Evolutionary conservation across 2,797 vertebrate species (phyloP).

Genomic region (Peromyscus melanophrys): DNA sequence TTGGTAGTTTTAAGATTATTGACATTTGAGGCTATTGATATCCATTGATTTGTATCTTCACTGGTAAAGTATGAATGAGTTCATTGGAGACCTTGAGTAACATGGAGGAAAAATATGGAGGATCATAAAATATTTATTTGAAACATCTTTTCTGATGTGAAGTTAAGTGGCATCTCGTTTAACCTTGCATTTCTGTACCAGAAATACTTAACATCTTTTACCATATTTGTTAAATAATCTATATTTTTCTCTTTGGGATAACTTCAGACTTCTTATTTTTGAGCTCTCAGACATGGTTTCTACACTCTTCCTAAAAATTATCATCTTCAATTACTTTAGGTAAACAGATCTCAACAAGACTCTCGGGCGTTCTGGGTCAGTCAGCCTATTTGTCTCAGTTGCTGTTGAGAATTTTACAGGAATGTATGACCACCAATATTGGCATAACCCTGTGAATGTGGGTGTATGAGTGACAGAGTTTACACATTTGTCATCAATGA

Average conservation of each 20-base stretch:
- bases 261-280: slow-evolving; percentile 43
- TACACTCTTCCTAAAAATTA: slow-evolving; percentile 11
- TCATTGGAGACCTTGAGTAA: not conserved
- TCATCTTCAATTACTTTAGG: not conserved
- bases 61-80: not conserved
- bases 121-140: not conserved
- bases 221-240: not conserved
- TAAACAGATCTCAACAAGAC: not conserved
- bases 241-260: not conserved
- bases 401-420: not conserved
- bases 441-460: not conserved
- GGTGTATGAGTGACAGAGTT: not conserved
- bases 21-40: not conserved
- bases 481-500: not conserved
- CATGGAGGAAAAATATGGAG: not conserved
- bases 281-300: not conserved
- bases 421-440: not conserved
- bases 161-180: slow-evolving; percentile 24
- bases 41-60: slow-evolving; percentile 20
- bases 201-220: slow-evolving; percentile 41
- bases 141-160: slow-evolving; percentile 41
- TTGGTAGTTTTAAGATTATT: not conserved
- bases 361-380: not conserved
- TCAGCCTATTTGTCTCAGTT: not conserved
- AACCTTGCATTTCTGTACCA: not conserved